Percentiles rank a stretch among this genome's conserved stretches.
Conservation (phyloP, 1,140 invertebrate genomes). For the Saccostrea glomerata region DNA sequence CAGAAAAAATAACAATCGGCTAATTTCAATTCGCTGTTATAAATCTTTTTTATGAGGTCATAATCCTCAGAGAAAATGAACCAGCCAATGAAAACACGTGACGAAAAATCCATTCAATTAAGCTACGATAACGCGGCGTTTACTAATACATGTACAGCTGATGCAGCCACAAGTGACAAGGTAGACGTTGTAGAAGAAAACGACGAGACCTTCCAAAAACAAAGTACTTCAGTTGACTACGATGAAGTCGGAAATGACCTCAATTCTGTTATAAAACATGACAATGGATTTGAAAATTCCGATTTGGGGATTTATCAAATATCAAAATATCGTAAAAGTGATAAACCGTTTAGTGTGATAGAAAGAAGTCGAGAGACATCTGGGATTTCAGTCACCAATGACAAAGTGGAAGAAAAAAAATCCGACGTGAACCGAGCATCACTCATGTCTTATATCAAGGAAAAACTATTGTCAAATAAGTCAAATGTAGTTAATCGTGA, state of each 20-base stretch:
- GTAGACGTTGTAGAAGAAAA: not conserved
- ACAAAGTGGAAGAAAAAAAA: not conserved
- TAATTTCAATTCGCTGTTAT: slow-evolving; percentile 16
- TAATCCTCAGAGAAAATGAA: not conserved
- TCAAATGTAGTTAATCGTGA: not conserved
- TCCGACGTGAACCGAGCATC: not conserved
- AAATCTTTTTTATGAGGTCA: not conserved
- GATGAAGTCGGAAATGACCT: not conserved
- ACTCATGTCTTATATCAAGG: slow-evolving; percentile 21
- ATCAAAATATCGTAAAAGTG: not conserved
- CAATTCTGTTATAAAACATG: not conserved
- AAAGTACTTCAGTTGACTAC: not conserved
- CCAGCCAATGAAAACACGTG: not conserved
- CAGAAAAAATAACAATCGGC: slow-evolving; percentile 11
- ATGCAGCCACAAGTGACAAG: not conserved
- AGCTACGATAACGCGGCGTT: slow-evolving; percentile 18
- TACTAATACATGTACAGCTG: not conserved
- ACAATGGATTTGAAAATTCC: not conserved
- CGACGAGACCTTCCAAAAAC: not conserved
- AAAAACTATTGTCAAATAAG: slow-evolving; percentile 5
- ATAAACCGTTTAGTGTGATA: not conserved
- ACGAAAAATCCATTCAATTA: slow-evolving; percentile 3
- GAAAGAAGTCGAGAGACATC: not conserved
- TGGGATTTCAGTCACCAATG: not conserved
- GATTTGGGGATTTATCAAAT: slow-evolving; percentile 10